These are phyloP conservation scores for Parapristionchus giblindavisi DNA, from an alignment of 2,888 invertebrate species.

Conservation along the genomic window DNA sequence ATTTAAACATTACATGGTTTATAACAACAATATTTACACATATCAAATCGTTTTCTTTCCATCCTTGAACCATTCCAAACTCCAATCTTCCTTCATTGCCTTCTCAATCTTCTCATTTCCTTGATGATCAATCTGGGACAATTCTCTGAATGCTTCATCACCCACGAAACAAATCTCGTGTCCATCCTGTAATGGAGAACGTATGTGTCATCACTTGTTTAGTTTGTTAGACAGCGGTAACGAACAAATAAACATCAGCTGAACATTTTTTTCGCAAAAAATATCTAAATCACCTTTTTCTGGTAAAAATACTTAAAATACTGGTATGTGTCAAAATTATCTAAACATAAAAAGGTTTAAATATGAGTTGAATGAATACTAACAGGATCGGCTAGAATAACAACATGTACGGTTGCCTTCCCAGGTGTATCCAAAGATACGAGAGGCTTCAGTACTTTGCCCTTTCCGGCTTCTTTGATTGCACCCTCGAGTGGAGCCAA, in stretches of 20 bases:
- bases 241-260: not conserved
- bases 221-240: not conserved
- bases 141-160: slow-evolving; percentile 88
- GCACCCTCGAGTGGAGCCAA: slow-evolving; percentile 82
- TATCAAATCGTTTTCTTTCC: slow-evolving; percentile 36
- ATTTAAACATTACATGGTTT: no score
- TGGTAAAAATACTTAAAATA: no score
- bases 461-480: slow-evolving; percentile 77
- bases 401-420: slow-evolving; percentile 93
- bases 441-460: slow-evolving; percentile 86
- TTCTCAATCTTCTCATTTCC: slow-evolving; percentile 82
- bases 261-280: no score
- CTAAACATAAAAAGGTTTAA: slow-evolving; percentile 1
- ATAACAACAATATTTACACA: no score
- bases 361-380: slow-evolving; percentile 42
- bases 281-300: no score
- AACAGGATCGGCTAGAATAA: slow-evolving; percentile 92
- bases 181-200: slow-evolving; percentile 77
- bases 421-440: slow-evolving; percentile 95
- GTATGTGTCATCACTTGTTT: not conserved
- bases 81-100: slow-evolving; percentile 63
- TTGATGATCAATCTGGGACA: slow-evolving; percentile 82
- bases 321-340: not conserved
- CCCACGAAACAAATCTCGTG: slow-evolving; percentile 99
- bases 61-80: slow-evolving; percentile 55